Evolutionary conservation across 2,113 vertebrate genomes (phyloP), one percentile per base, ranked within the genome.

Genomic region (Athene cunicularia): DNA sequence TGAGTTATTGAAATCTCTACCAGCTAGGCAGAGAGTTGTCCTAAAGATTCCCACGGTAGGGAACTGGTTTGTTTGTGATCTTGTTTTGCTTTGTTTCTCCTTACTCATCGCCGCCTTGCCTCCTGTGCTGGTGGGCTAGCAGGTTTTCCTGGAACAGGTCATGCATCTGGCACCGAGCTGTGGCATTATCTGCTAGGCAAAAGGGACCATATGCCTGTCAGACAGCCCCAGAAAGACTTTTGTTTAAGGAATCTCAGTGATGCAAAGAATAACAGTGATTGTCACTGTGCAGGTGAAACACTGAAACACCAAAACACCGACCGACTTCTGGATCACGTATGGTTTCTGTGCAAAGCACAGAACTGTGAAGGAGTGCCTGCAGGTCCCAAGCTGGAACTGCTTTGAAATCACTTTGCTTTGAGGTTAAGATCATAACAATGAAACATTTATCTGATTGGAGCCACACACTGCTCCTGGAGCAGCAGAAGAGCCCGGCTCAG

Each of bases 71-170:
- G 75, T 74, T 89, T 87, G 56, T 67, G 49, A 64, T 81, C 70
- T 91, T 2, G 26, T 45, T 75, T 80, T 59, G 30, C 71, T 90
- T 83, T 68, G 37, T 33, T 77, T 32, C 62, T 80, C 71, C 33
- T 76, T 66, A 60, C 50, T 89, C 77, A 21, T 7, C 4, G 6
- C 67, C 2, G 11, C 85, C 32, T 17, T 32, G 79, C 73, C 90
- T 74, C 66, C 72, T 30, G 71, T n/a, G 81, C 82, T 60, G 80
- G 80, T 0, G 0, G 91, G 73, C 63, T 45, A 80, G 92, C 96
- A 93, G 88, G 92, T 93, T 95, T 76, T 63, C 60, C 90, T 64
- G 86, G 90, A 84, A 74, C 66, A 62, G 86, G 58, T 85, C 37
- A 23, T 21, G 18, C 5, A 3, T 74, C 87, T 85, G 80, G 76